phyloP scores from a whole-genome alignment of 2,113 vertebrate genomes.

The Hippocampus guttulatus region DNA sequence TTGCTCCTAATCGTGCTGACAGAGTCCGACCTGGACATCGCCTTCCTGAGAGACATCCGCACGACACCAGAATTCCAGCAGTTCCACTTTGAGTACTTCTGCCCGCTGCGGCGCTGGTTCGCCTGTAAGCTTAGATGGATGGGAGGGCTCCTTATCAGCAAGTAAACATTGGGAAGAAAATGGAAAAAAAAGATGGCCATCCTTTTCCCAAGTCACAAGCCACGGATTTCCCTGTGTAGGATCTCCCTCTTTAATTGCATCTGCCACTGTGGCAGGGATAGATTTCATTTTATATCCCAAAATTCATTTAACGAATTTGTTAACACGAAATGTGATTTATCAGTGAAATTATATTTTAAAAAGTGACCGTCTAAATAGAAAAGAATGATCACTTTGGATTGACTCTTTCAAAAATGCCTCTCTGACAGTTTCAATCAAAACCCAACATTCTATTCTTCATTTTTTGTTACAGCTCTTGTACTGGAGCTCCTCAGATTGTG shows the following conservation, averaged over 20 bases:
- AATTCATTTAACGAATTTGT: neutral
- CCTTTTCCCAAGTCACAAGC: conserved; percentile 59
- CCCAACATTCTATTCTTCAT: neutral
- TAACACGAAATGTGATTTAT: neutral
- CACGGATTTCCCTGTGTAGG: conserved; percentile 36
- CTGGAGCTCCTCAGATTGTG: neutral
- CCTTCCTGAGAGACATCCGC: conserved; percentile 95
- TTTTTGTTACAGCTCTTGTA: neutral
- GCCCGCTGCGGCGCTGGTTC: conserved; percentile 96
- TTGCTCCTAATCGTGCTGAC: conserved; percentile 92
- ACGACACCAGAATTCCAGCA: conserved; percentile 96
- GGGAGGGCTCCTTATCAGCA: conserved; percentile 85
- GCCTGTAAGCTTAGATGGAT: conserved; percentile 92
- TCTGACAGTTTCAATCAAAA: neutral
- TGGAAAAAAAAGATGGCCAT: conserved; percentile 32
- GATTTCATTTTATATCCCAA: conserved; percentile 34
- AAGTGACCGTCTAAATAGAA: neutral
- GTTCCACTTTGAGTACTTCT: conserved; percentile 98
- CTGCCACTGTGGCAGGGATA: conserved; percentile 30
- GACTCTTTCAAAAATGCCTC: neutral
- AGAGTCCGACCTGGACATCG: conserved; percentile 93
- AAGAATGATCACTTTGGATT: neutral
- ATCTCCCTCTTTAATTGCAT: conserved; percentile 36
- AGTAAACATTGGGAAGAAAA: conserved; percentile 61
- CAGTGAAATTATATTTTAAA: neutral